Percentiles rank a stretch among this genome's conserved stretches.
Conservation (phyloP, 2,888 invertebrate species). For the Arge pagana region DNA sequence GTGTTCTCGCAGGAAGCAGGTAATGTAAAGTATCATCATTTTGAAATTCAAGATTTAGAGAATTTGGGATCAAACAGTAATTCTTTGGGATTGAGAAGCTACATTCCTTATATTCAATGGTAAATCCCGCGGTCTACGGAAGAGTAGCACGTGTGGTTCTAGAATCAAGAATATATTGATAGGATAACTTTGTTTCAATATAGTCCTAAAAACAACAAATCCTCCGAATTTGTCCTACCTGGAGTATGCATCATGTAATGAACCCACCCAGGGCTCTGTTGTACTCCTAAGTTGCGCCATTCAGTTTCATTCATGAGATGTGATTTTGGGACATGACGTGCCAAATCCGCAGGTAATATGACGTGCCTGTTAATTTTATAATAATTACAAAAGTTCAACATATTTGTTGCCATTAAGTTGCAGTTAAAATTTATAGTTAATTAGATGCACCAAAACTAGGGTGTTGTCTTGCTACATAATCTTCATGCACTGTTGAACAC, state of each 20-base stretch:
- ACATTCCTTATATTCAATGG: constrained; percentile 19
- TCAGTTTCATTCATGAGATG: constrained; percentile 94
- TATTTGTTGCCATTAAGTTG: too few relatives aligned
- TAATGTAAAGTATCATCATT: too few relatives aligned
- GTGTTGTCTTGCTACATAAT: too few relatives aligned
- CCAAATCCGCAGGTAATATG: constrained; percentile 83
- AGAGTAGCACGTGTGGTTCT: constrained; percentile 87
- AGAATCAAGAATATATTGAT: constrained; percentile 35
- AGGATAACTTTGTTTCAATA: too few relatives aligned
- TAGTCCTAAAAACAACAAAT: background rate
- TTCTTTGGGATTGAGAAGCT: constrained; percentile 16
- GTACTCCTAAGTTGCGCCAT: constrained; percentile 93
- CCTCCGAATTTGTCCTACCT: constrained; percentile 49
- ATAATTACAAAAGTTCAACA: too few relatives aligned
- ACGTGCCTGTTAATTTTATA: constrained; percentile 72
- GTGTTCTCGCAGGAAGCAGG: constrained; percentile 6
- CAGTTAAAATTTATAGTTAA: too few relatives aligned
- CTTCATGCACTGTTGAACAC: too few relatives aligned
- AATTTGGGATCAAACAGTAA: constrained; percentile 11
- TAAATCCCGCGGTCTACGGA: constrained; percentile 65
- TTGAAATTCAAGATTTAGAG: too few relatives aligned
- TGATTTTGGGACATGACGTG: constrained; percentile 82
- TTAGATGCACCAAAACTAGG: too few relatives aligned
- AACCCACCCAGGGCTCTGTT: constrained; percentile 89
- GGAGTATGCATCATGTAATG: constrained; percentile 92